These are phyloP conservation scores for Pomatostomus ruficeps DNA, from an alignment of 2,113 vertebrate species.

Conservation along the genomic window DNA sequence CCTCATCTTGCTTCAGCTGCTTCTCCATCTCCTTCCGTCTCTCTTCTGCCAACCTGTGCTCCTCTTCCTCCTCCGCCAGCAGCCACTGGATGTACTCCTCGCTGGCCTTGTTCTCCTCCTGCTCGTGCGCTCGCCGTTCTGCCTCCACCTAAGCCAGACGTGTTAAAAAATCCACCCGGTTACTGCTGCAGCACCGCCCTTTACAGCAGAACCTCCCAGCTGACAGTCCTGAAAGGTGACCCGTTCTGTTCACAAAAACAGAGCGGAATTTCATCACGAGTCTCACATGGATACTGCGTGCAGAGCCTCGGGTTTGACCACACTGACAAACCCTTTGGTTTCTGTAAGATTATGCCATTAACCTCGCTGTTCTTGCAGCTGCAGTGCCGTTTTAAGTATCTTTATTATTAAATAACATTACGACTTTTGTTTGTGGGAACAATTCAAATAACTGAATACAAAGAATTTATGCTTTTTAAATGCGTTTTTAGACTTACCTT, in stretches of 20 bases:
- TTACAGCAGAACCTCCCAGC: not conserved
- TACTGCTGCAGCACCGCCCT: not conserved
- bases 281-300: not conserved
- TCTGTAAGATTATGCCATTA: not conserved
- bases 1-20: slow-evolving; percentile 83
- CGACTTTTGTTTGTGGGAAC: not conserved
- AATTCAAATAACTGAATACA: not conserved
- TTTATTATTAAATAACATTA: not conserved
- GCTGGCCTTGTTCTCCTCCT: slow-evolving; percentile 84
- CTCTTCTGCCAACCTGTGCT: slow-evolving; percentile 68
- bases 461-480: not conserved
- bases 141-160: slow-evolving; percentile 73
- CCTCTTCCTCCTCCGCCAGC: slow-evolving; percentile 83
- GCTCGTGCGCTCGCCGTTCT: slow-evolving; percentile 79
- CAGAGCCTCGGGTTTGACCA: not conserved
- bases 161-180: not conserved
- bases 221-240: fast-evolving
- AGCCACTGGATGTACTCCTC: slow-evolving; percentile 85
- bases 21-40: slow-evolving; percentile 67
- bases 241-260: not conserved
- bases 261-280: not conserved
- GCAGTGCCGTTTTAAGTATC: not conserved
- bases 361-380: not conserved
- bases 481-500: slow-evolving; percentile 64
- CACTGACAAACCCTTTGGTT: not conserved